These are phyloP conservation scores for Gobio gobio DNA, from an alignment of 2,113 vertebrate genomes.

Conservation along the genomic window DNA sequence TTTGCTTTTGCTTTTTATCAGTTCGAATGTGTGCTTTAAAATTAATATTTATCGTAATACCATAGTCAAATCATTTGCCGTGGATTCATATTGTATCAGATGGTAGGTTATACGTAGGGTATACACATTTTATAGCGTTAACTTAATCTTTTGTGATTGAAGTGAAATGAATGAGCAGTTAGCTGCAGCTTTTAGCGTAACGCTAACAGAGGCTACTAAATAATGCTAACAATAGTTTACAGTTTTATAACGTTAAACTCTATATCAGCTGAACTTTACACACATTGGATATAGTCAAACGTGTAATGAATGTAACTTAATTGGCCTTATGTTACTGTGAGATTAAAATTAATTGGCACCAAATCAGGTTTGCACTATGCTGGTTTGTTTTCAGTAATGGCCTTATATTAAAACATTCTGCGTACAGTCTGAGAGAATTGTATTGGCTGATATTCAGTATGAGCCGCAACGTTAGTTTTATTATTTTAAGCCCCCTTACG, in stretches of 20 bases:
- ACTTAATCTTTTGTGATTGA: background rate
- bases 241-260: too few species aligned
- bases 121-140: background rate
- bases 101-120: conserved; percentile 45
- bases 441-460: background rate
- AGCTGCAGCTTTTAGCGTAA: conserved; percentile 13
- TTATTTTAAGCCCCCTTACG: background rate
- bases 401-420: background rate
- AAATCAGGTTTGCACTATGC: background rate
- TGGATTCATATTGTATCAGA: conserved; percentile 5
- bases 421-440: background rate
- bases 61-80: background rate
- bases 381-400: background rate
- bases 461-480: background rate
- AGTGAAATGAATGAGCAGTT: conserved; percentile 15
- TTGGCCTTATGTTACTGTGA: background rate
- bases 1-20: background rate
- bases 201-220: background rate
- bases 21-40: background rate
- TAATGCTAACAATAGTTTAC: background rate
- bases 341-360: background rate
- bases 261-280: background rate
- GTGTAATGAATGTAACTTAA: background rate
- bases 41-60: background rate
- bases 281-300: background rate